phyloP scores from a whole-genome alignment of 1,140 invertebrate genomes.

The Lucilia sericata region DNA sequence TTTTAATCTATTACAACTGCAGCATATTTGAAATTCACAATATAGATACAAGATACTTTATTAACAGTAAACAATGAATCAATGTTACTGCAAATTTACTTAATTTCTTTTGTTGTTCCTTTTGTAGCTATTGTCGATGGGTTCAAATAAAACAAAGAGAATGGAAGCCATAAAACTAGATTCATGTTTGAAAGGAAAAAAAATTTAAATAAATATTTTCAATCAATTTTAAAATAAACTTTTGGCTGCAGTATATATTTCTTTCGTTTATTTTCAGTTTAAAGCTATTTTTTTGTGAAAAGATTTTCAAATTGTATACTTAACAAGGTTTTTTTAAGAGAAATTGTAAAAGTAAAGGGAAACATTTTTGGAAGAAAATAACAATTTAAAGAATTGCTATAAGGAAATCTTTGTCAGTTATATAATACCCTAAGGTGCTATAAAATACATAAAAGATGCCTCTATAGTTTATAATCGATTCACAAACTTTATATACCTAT shows the following conservation, averaged over 20 bases:
- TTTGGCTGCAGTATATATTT: too few relatives aligned
- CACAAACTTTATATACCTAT: too few relatives aligned
- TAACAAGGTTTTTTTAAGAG: slow-evolving; percentile 9
- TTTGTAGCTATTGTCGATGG: not conserved
- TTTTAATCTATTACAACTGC: not conserved
- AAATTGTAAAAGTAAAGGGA: not conserved
- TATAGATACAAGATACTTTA: not conserved
- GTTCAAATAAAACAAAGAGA: not conserved
- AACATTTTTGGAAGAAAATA: not conserved
- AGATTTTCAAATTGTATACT: slow-evolving; percentile 16
- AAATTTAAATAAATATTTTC: slow-evolving; percentile 13
- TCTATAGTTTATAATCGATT: too few relatives aligned
- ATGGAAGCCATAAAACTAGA: not conserved
- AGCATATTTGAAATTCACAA: not conserved
- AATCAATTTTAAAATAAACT: not conserved
- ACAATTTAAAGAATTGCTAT: too few relatives aligned
- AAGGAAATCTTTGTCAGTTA: too few relatives aligned
- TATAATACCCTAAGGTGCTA: too few relatives aligned
- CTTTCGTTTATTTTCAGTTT: too few relatives aligned
- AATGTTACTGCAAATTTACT: not conserved
- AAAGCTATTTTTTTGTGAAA: too few relatives aligned
- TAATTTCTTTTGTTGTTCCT: not conserved
- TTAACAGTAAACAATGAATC: not conserved
- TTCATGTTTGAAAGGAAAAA: not conserved
- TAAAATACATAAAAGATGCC: too few relatives aligned